These are phyloP conservation scores for Aphelenchoides fujianensis DNA, from an alignment of 1,140 invertebrate genomes.

Conservation along the genomic window DNA sequence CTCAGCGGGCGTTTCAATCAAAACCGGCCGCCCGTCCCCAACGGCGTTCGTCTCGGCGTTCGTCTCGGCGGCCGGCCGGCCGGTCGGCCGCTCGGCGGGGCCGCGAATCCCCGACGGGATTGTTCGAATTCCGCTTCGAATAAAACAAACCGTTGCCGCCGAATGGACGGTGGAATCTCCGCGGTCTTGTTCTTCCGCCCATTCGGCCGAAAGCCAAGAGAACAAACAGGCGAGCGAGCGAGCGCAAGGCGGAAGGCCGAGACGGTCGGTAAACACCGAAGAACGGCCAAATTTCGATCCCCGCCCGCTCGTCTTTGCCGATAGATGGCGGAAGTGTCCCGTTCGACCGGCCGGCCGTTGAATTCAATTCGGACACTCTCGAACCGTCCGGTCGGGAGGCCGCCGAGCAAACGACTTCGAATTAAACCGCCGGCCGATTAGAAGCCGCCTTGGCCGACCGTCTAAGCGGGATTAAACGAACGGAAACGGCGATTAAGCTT, in stretches of 20 bases:
- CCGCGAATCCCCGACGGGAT: background rate
- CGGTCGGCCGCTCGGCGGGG: too few species aligned
- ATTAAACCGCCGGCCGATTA: too few species aligned
- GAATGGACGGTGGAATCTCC: too few species aligned
- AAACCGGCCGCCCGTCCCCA: background rate
- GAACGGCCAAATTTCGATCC: background rate
- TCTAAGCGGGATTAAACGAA: too few species aligned
- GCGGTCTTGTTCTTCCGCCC: background rate
- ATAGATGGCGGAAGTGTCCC: background rate
- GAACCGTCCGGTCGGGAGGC: too few species aligned
- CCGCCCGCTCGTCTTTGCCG: background rate
- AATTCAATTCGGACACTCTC: too few species aligned
- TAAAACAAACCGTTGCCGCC: background rate
- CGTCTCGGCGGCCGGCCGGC: background rate
- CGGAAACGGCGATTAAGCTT: too few species aligned
- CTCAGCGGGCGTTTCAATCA: background rate
- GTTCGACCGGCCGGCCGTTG: too few species aligned
- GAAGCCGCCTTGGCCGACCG: too few species aligned
- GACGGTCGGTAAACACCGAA: background rate
- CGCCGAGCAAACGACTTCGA: too few species aligned
- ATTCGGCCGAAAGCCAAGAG: background rate
- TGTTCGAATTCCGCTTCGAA: background rate
- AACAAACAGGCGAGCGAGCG: background rate
- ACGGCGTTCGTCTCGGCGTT: background rate
- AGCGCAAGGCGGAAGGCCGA: background rate